phyloP scores from a whole-genome alignment of 2,113 vertebrate genomes.

The Seriola rivoliana region DNA sequence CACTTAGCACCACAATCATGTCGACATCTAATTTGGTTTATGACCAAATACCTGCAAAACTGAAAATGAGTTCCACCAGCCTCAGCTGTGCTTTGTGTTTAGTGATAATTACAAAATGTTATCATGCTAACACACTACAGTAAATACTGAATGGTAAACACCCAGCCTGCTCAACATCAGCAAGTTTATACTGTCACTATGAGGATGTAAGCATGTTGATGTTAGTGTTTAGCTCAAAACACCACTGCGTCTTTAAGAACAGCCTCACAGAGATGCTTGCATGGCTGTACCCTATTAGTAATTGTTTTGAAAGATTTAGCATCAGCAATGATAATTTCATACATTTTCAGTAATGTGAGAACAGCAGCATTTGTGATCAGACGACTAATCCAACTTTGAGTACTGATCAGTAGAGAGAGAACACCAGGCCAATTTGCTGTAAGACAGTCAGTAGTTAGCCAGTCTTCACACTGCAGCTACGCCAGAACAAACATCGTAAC shows the following conservation, averaged over 20 bases:
- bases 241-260: too few species aligned
- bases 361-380: background rate
- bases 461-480: background rate
- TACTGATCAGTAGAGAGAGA: background rate
- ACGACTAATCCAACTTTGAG: background rate
- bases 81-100: background rate
- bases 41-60: too few species aligned
- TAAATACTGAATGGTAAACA: too few species aligned
- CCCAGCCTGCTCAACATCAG: background rate
- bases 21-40: background rate
- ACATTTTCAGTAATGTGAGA: background rate
- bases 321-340: background rate
- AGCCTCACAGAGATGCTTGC: background rate
- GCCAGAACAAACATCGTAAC: constrained; percentile 7
- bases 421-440: background rate
- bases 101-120: background rate
- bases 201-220: background rate
- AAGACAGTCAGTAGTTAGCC: background rate
- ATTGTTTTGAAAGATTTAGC: background rate
- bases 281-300: background rate
- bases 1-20: background rate
- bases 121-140: background rate
- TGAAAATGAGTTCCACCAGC: background rate
- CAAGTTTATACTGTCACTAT: background rate
- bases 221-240: background rate